Base-by-base conservation (phyloP, 1,140 invertebrate genomes). In the Cotesia typhae region DNA sequence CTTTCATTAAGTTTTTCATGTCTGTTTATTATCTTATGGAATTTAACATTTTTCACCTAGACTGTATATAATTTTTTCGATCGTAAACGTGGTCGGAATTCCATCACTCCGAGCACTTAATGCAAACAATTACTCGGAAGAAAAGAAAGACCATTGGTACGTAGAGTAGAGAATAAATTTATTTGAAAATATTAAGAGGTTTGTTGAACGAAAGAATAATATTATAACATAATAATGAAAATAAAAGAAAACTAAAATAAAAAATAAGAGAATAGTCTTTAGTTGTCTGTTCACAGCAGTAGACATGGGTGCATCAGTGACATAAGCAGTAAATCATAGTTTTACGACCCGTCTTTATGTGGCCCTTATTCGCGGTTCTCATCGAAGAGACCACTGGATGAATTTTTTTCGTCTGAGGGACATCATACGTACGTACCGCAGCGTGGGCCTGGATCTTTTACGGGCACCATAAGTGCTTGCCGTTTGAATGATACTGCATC, bases 261-360 rank as follows among this genome's bases (percentile, higher is more conserved):
- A 55, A 72, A 65, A 51, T 41, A 41, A 47, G 71, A 73, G 71
- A 61, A 74, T 61, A 65, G 67, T 12, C 60, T 35, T 71, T 35
- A 37, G 47, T 38, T 61, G 60, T 12, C 41, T 47, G 41, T 47
- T 64, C 41, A 60, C 20, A 47, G 55, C 68, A 71, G 63, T 47
- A 47, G 41, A 47, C 76, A 75, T 79, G 74, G 78, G 78, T 80
- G 79, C 78, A 81, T 78, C 82, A 83, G 80, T 82, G 82, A 83
- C 82, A 83, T 47, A 47, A 80, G 83, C 81, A 75, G 80, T 84
- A 84, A 84, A 84, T 84, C 83, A 84, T 83, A 84, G 81, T 83
- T 84, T 84, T 84, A 84, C 78, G 80, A 76, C 77, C 75, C 77
- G 76, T 83, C 79, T 82, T 84, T 84, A 83, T 78, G 79, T 78